Percentiles rank a stretch among this genome's conserved stretches.
Evolutionary conservation across 2,888 invertebrate species (phyloP).

Genomic region (Philaethria dido): DNA sequence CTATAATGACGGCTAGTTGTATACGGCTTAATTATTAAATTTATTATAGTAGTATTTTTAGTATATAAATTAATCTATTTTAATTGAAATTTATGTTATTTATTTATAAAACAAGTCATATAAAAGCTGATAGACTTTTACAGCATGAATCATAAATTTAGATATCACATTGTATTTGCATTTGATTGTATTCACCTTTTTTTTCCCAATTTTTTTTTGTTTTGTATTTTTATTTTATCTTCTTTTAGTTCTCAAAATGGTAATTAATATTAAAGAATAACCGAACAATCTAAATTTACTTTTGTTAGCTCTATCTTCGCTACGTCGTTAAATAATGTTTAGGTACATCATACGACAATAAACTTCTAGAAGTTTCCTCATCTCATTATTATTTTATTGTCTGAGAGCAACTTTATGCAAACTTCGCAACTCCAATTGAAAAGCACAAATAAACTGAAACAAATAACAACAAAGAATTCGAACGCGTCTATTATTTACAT

Average conservation of each 20-base stretch:
- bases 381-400: conserved; percentile 19
- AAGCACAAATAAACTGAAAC: conserved; percentile 9
- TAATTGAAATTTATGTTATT: conserved; percentile 49
- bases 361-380: conserved; percentile 15
- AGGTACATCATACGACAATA: background rate
- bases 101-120: background rate
- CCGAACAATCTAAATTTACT: background rate
- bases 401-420: conserved; percentile 13
- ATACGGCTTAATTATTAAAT: conserved; percentile 20
- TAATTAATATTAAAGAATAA: background rate
- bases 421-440: background rate
- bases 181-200: too few relatives aligned
- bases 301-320: background rate
- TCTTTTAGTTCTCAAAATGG: background rate
- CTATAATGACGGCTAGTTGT: conserved; percentile 35
- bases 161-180: background rate
- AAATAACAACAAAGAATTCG: conserved; percentile 26
- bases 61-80: conserved; percentile 61
- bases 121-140: conserved; percentile 4
- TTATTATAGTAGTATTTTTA: conserved; percentile 48
- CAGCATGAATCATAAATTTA: background rate
- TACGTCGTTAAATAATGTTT: background rate
- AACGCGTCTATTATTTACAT: conserved; percentile 35
- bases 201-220: background rate
- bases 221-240: background rate